Percentiles rank a stretch among this genome's conserved stretches.
These are phyloP conservation scores for Pandemis corylana DNA, from an alignment of 2,888 invertebrate genomes.

Conservation along the genomic window DNA sequence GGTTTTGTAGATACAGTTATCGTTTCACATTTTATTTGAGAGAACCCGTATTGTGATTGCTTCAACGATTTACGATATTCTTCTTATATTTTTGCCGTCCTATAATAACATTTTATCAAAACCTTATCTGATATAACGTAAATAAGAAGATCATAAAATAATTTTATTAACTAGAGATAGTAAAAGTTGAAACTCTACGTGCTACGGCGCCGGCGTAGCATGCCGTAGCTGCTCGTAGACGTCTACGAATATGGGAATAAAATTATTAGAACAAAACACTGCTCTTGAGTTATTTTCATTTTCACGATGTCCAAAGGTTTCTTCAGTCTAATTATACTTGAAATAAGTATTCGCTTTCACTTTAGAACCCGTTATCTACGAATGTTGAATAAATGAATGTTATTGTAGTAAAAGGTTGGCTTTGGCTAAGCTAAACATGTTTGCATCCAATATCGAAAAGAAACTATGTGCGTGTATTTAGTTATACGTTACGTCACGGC, in stretches of 20 bases:
- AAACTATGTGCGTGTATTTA: slow-evolving; percentile 4
- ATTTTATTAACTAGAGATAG: slow-evolving; percentile 11
- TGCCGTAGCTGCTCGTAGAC: slow-evolving; percentile 19
- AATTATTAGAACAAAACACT: background rate
- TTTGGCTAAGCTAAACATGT: background rate
- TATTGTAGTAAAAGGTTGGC: background rate
- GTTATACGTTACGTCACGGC: background rate
- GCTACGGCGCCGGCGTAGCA: slow-evolving; percentile 9
- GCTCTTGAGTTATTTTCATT: background rate
- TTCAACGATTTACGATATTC: slow-evolving; percentile 12
- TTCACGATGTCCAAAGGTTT: background rate
- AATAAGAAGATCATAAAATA: slow-evolving; percentile 18
- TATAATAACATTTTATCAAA: slow-evolving; percentile 19
- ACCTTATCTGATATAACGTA: background rate
- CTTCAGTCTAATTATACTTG: background rate
- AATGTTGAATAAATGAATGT: slow-evolving; percentile 6
- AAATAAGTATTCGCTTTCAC: slow-evolving; percentile 1
- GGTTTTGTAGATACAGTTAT: background rate
- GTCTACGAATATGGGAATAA: slow-evolving; percentile 4
- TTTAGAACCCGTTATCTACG: slow-evolving; percentile 1
- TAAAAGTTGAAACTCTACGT: slow-evolving; percentile 9
- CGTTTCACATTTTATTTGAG: background rate
- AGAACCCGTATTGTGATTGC: slow-evolving; percentile 5
- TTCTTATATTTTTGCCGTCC: slow-evolving; percentile 14
- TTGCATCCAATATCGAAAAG: slow-evolving; percentile 10